phyloP scores from a whole-genome alignment of 2,113 vertebrate genomes.

The Cranoglanis bouderius region DNA sequence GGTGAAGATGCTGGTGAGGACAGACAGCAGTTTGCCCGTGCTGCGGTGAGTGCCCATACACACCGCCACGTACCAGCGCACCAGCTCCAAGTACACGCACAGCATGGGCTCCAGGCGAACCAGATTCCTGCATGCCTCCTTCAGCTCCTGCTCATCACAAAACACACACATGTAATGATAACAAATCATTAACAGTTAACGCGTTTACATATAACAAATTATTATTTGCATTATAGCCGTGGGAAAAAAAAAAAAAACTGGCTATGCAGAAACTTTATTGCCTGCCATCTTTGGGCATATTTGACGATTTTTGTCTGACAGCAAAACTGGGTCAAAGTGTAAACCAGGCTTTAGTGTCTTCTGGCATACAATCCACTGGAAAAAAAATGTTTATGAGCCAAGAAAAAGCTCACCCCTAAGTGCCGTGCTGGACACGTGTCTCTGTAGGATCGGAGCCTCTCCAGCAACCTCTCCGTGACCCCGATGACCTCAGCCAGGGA shows the following conservation, averaged over 20 bases:
- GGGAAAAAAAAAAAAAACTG: too few species aligned
- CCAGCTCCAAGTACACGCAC: conserved; percentile 80
- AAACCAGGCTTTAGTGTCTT: background rate
- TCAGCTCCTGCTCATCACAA: conserved; percentile 71
- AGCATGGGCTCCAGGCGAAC: conserved; percentile 85
- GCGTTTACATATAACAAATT: background rate
- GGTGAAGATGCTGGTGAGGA: conserved; percentile 86
- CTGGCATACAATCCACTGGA: background rate
- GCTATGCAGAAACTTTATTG: too few species aligned
- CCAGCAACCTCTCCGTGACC: conserved; percentile 77
- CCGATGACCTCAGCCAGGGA: conserved; percentile 74
- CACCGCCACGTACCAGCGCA: conserved; percentile 84
- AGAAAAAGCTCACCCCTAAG: conserved; percentile 74
- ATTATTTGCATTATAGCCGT: too few species aligned
- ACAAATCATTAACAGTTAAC: background rate
- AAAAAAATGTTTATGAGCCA: background rate
- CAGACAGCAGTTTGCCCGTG: conserved; percentile 87
- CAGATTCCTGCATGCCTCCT: conserved; percentile 78
- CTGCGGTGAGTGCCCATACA: conserved; percentile 85
- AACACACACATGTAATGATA: background rate
- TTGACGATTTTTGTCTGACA: too few species aligned
- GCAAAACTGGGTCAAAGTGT: too few species aligned
- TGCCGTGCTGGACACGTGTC: conserved; percentile 75
- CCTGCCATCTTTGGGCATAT: too few species aligned
- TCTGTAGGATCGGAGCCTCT: conserved; percentile 74